Evolutionary conservation across 2,888 invertebrate species (phyloP).

Genomic region (Agrotis puta): DNA sequence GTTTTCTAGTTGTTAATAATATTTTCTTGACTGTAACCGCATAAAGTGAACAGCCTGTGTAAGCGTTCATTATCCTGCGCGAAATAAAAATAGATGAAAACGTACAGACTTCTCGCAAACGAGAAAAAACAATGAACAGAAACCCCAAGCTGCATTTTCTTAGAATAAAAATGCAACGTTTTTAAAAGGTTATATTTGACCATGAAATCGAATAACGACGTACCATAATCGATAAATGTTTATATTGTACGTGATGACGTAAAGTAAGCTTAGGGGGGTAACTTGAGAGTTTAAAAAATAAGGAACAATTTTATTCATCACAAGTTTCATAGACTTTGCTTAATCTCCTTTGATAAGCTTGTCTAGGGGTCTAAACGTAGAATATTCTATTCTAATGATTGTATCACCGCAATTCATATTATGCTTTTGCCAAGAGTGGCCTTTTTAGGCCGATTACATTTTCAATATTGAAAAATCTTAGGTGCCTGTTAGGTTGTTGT

Average conservation of each 20-base stretch:
- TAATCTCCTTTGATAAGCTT: too few relatives aligned
- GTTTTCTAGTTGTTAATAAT: background rate
- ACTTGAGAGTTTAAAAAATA: background rate
- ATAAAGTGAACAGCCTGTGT: background rate
- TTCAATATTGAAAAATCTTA: background rate
- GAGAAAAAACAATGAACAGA: slow-evolving; percentile 34
- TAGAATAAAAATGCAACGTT: slow-evolving; percentile 18
- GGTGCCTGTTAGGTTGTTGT: background rate
- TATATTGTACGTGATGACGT: background rate
- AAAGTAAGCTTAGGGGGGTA: background rate
- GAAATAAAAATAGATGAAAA: slow-evolving; percentile 41
- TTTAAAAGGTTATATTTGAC: background rate
- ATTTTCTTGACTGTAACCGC: background rate
- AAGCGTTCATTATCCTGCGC: slow-evolving; percentile 28
- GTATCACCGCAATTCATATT: too few relatives aligned
- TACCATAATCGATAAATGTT: slow-evolving; percentile 1
- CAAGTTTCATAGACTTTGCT: background rate
- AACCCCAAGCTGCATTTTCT: slow-evolving; percentile 26
- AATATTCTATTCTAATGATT: too few relatives aligned
- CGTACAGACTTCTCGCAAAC: slow-evolving; percentile 24
- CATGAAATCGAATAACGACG: background rate
- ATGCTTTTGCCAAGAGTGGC: too few relatives aligned
- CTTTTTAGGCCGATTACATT: too few relatives aligned
- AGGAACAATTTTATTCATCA: background rate
- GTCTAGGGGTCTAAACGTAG: too few relatives aligned